Evolutionary conservation across 2,888 invertebrate species (phyloP).

Genomic region (Folsomia candida): DNA sequence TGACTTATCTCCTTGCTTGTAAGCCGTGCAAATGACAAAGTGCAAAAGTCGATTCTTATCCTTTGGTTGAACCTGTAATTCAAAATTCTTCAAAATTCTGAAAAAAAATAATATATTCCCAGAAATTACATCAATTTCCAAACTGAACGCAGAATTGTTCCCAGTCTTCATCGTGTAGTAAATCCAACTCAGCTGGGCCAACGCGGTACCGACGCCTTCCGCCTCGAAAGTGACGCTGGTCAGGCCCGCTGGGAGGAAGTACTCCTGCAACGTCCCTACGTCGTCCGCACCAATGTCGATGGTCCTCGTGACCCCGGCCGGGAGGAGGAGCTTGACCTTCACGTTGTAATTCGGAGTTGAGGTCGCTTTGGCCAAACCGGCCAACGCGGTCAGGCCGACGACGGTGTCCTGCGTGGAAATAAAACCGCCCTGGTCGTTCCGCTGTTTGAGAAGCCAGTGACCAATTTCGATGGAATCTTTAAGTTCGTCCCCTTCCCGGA

Average conservation of each 20-base stretch:
- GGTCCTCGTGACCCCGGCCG: not conserved
- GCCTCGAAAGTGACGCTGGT: not conserved
- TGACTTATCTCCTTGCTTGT: constrained; percentile 57
- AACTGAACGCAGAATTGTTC: not conserved
- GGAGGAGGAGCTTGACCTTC: not conserved
- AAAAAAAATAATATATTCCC: not conserved
- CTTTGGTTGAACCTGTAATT: not conserved
- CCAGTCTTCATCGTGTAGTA: not conserved
- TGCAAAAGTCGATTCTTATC: constrained; percentile 5
- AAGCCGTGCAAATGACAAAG: not conserved
- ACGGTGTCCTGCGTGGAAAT: constrained; percentile 60
- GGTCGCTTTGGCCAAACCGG: constrained; percentile 11
- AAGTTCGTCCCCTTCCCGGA: constrained; percentile 53
- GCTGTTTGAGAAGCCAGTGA: constrained; percentile 69
- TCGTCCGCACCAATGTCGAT: not conserved
- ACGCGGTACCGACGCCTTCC: constrained; percentile 1
- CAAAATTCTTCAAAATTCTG: not conserved
- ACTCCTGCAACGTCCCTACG: constrained; percentile 1
- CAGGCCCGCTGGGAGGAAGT: not conserved
- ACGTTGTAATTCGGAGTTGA: not conserved
- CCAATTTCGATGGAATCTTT: constrained; percentile 61
- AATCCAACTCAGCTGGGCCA: constrained; percentile 12
- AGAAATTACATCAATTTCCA: constrained; percentile 6
- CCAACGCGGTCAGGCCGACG: constrained; percentile 30
- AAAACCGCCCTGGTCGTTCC: constrained; percentile 69